A percentile compares a stretch with the other conserved stretches of the same genome.
Evolutionary conservation across 1,140 invertebrate genomes (phyloP).

Genomic region (Zophobas atratus): DNA sequence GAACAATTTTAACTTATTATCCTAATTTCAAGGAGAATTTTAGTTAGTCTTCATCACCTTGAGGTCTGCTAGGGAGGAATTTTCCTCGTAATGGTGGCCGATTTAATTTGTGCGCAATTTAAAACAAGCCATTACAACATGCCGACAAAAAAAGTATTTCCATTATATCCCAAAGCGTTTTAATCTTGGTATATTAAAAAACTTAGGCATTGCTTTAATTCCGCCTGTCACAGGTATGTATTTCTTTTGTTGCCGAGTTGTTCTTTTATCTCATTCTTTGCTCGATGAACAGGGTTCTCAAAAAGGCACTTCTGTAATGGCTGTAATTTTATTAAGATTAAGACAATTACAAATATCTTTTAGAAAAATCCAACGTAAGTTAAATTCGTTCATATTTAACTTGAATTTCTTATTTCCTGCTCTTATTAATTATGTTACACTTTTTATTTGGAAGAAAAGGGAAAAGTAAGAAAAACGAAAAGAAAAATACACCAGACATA

Average conservation of each 20-base stretch:
- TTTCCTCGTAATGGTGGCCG: constrained; percentile 15
- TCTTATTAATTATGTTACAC: no score
- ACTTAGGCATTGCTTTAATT: constrained; percentile 47
- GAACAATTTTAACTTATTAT: constrained; percentile 39
- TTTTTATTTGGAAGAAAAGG: no score
- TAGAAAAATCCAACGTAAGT: no score
- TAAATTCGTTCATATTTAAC: no score
- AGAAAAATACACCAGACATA: no score
- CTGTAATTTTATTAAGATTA: no score
- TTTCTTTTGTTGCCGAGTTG: constrained; percentile 19
- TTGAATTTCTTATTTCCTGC: no score
- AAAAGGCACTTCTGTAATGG: no score
- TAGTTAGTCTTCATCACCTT: constrained; percentile 13
- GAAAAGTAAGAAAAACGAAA: no score
- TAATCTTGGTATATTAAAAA: constrained; percentile 50
- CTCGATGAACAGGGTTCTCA: not conserved
- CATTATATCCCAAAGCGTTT: constrained; percentile 40
- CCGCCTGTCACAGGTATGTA: constrained; percentile 18
- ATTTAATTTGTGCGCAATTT: constrained; percentile 33
- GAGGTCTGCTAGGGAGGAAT: not conserved
- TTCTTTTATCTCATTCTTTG: not conserved
- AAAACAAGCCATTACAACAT: constrained; percentile 26
- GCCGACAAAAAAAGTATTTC: constrained; percentile 46
- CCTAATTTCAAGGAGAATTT: constrained; percentile 1
- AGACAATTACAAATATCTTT: no score